phyloP scores from a whole-genome alignment of 2,888 invertebrate species.

The Drosophila anceps region DNA sequence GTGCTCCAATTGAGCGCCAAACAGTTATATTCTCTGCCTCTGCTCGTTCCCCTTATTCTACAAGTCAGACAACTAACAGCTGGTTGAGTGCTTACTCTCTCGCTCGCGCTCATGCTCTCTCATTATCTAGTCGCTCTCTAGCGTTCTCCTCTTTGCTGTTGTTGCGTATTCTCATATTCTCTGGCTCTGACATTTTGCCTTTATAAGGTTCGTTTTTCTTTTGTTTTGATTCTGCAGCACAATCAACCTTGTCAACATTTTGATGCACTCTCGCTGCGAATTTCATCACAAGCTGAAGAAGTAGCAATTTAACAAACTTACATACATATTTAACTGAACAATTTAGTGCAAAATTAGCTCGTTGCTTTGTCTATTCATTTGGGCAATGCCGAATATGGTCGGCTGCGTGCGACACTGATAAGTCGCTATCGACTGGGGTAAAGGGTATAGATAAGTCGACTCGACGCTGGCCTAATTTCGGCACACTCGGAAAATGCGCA shows the following conservation, averaged over 20 bases:
- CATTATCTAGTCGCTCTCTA: not conserved
- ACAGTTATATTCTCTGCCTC: slow-evolving; percentile 20
- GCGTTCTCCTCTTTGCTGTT: slow-evolving; percentile 21
- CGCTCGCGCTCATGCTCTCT: not conserved
- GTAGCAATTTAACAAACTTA: not conserved
- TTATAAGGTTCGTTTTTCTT: slow-evolving; percentile 65
- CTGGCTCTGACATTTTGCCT: slow-evolving; percentile 50
- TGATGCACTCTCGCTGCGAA: slow-evolving; percentile 33
- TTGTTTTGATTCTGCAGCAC: slow-evolving; percentile 55
- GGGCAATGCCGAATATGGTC: not conserved
- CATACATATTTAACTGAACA: not conserved
- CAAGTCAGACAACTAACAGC: slow-evolving; percentile 48
- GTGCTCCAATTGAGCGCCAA: slow-evolving; percentile 64
- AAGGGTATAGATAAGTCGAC: slow-evolving; percentile 37
- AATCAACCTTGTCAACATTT: slow-evolving; percentile 21
- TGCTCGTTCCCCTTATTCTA: slow-evolving; percentile 19
- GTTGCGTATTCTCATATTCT: slow-evolving; percentile 17
- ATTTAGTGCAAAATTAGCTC: not conserved
- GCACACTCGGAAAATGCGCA: slow-evolving; percentile 62
- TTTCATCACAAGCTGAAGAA: not conserved
- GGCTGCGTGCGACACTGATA: not conserved
- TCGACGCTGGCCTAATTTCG: not conserved
- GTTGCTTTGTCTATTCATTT: not conserved
- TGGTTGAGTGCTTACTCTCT: slow-evolving; percentile 35
- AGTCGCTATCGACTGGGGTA: not conserved